phyloP scores from a whole-genome alignment of 2,888 invertebrate species.

The Didymodactylos carnosus region DNA sequence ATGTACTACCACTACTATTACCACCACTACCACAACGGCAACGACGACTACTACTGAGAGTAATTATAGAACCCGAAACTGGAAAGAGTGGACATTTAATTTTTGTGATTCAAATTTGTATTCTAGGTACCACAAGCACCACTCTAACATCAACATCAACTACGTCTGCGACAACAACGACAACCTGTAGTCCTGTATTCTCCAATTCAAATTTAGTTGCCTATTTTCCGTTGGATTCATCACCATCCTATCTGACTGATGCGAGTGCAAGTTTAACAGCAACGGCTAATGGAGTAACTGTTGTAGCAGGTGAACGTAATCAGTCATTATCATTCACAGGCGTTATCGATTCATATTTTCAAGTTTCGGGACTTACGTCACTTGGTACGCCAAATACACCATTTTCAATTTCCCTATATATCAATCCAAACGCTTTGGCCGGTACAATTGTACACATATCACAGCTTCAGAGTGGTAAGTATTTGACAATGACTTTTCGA shows the following conservation, averaged over 20 bases:
- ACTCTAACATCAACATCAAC: background rate
- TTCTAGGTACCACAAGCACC: background rate
- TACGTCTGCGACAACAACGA: background rate
- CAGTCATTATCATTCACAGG: background rate
- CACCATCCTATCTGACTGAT: background rate
- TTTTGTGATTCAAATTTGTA: no score
- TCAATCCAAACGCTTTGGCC: background rate
- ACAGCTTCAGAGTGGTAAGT: background rate
- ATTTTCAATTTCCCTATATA: background rate
- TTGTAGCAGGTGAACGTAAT: background rate
- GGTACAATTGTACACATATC: background rate
- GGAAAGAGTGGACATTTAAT: no score
- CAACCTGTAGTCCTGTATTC: background rate
- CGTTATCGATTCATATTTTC: background rate
- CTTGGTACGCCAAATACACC: background rate
- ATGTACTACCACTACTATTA: no score
- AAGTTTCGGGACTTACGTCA: background rate
- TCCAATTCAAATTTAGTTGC: background rate
- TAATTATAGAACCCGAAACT: background rate
- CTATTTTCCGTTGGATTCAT: background rate
- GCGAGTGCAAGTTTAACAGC: background rate
- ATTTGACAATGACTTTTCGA: no score
- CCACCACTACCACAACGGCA: background rate
- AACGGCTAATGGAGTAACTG: background rate
- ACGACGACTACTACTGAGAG: background rate